Evolutionary conservation across 2,888 invertebrate species (phyloP).

Genomic region (Fragum fragum): DNA sequence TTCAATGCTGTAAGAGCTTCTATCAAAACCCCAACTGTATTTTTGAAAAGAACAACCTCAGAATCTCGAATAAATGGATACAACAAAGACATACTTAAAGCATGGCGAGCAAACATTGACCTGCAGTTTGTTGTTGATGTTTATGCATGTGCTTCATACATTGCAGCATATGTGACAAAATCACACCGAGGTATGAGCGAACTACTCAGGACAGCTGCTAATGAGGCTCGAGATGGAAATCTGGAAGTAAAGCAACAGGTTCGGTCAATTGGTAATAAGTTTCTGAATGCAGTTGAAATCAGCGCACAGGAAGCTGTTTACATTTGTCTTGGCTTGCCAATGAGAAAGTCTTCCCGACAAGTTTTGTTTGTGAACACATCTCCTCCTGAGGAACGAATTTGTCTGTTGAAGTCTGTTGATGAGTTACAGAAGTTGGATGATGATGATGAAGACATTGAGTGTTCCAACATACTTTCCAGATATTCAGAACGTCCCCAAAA

Average conservation of each 20-base stretch:
- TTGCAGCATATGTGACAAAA: conserved; percentile 68
- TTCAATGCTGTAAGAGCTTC: conserved; percentile 28
- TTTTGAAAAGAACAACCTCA: conserved; percentile 38
- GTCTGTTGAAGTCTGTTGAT: conserved; percentile 72
- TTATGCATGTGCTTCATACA: conserved; percentile 68
- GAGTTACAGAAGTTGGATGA: conserved; percentile 64
- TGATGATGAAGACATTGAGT: conserved; percentile 59
- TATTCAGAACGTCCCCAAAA: conserved; percentile 58
- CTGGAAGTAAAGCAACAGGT: conserved; percentile 54
- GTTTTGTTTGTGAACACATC: conserved; percentile 69
- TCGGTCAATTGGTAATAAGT: conserved; percentile 68
- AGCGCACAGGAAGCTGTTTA: conserved; percentile 77
- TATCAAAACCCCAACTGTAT: conserved; percentile 42
- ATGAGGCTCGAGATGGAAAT: conserved; percentile 64
- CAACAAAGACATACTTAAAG: conserved; percentile 34
- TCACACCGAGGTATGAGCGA: conserved; percentile 68
- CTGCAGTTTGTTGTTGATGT: conserved; percentile 59
- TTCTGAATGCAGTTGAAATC: conserved; percentile 74
- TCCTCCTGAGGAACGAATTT: conserved; percentile 71
- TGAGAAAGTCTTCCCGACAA: conserved; percentile 62
- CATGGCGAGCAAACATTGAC: conserved; percentile 62
- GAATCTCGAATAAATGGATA: conserved; percentile 49
- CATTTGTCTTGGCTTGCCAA: conserved; percentile 67
- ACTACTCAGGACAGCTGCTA: conserved; percentile 56
- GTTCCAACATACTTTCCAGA: conserved; percentile 44